Evolutionary conservation across 2,113 vertebrate genomes (phyloP), one percentile per base, ranked within the genome.

Genomic region (Macroglossus sobrinus): DNA sequence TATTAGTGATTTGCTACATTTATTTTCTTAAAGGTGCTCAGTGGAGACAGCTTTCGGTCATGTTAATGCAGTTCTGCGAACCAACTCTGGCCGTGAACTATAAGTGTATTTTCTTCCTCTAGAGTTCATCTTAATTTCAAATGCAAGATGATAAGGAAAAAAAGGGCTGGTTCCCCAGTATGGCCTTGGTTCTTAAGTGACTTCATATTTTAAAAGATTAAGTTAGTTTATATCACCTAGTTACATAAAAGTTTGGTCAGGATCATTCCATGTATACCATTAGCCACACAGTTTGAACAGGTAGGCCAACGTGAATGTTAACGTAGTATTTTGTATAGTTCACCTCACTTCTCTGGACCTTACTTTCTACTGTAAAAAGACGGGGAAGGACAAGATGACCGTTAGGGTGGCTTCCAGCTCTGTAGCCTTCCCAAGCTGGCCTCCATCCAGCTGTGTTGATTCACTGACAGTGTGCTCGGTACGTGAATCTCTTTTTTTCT

Each of bases 201-300:
- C 26, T 28, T n/a, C 14, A 16, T 68, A 72, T 45, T 74, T 74
- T 80, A 50, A 81, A 82, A 93, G 28, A 74, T 88, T 64, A 43
- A 79, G 50, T 79, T 92, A 38, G 33, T 68, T 95, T 50, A 15
- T n/a, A 33, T 96, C 47, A 66, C 38, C 38, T 9, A 30, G 8
- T 35, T 63, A 55, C n/a, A 22, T 0, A 96, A 96, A 97, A 95
- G 91, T 97, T 98, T 98, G 97, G 85, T 97, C 93, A 93, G 91
- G 95, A 91, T 98, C 91, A 93, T 93, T 96, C 97, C 93, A 38
- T 96, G 91, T 97, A 63, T 95, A 91, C 95, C 94, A 94, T 97
- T 98, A 96, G 95, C 81, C 97, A 97, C 91, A 97, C 74, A 80
- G 74, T 63, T 86, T 96, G 94, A 93, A 84, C 72, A 97, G 93